These are phyloP conservation scores for Listrodromus nycthemerus DNA, from an alignment of 2,888 invertebrate genomes.

Conservation along the genomic window DNA sequence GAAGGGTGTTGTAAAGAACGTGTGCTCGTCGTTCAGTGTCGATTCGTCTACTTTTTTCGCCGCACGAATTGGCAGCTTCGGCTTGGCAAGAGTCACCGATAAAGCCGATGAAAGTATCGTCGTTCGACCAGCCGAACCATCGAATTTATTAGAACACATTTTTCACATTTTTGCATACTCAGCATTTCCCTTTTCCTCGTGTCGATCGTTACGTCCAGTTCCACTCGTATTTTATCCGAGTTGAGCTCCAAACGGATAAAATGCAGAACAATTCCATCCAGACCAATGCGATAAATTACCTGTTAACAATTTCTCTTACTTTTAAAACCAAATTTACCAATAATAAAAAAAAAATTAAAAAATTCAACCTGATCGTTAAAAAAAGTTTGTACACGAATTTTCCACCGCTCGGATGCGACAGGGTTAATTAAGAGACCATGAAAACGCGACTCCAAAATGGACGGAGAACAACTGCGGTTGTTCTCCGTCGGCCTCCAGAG, in stretches of 20 bases:
- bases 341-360: too few relatives aligned
- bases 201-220: too few relatives aligned
- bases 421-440: background rate
- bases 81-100: conserved; percentile 38
- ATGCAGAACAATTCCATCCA: too few relatives aligned
- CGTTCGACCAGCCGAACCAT: conserved; percentile 22
- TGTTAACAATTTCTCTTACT: too few relatives aligned
- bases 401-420: background rate
- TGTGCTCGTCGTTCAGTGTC: conserved; percentile 1
- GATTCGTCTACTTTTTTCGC: conserved; percentile 24
- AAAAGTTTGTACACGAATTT: background rate
- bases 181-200: background rate
- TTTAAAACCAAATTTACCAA: too few relatives aligned
- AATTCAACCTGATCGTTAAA: too few relatives aligned
- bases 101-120: conserved; percentile 30
- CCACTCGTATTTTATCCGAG: too few relatives aligned
- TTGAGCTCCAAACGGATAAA: too few relatives aligned
- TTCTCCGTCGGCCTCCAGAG: conserved; percentile 75
- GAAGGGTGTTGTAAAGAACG: conserved; percentile 24
- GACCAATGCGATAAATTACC: too few relatives aligned
- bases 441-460: background rate
- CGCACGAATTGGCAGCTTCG: conserved; percentile 42
- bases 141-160: conserved; percentile 30
- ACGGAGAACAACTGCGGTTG: conserved; percentile 58
- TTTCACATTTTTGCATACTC: conserved; percentile 13